Conservation (phyloP, 2,113 vertebrate genomes). For the Eupsittula cactorum region DNA sequence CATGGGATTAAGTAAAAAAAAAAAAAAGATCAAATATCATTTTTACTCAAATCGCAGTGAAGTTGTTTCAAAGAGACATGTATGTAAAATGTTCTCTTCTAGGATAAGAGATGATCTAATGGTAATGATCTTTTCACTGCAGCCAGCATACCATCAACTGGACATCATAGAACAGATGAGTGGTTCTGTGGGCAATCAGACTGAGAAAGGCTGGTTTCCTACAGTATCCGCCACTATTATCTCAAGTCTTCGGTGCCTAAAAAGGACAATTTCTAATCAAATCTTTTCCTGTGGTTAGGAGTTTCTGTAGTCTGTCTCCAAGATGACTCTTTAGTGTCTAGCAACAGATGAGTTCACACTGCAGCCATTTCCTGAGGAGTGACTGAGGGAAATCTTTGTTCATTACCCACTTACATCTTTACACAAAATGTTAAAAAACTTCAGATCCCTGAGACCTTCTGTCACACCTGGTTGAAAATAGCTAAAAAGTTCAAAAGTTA, state of each 20-base stretch:
- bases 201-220: neutral
- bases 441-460: neutral
- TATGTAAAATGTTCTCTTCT: neutral
- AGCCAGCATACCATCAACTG: neutral
- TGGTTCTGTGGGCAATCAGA: neutral
- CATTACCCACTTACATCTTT: neutral
- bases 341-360: neutral
- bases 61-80: neutral
- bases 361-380: neutral
- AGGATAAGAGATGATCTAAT: neutral
- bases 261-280: neutral
- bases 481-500: neutral
- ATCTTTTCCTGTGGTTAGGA: neutral
- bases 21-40: neutral
- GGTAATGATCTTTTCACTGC: neutral
- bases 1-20: neutral
- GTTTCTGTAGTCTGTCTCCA: neutral
- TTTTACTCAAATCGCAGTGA: neutral
- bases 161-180: neutral
- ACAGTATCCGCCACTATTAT: neutral
- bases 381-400: neutral
- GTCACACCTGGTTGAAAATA: neutral
- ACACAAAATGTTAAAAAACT: neutral
- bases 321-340: neutral
- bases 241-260: neutral